These are phyloP conservation scores for Oscheius sp. DNA, from an alignment of 2,888 invertebrate genomes.

Conservation along the genomic window DNA sequence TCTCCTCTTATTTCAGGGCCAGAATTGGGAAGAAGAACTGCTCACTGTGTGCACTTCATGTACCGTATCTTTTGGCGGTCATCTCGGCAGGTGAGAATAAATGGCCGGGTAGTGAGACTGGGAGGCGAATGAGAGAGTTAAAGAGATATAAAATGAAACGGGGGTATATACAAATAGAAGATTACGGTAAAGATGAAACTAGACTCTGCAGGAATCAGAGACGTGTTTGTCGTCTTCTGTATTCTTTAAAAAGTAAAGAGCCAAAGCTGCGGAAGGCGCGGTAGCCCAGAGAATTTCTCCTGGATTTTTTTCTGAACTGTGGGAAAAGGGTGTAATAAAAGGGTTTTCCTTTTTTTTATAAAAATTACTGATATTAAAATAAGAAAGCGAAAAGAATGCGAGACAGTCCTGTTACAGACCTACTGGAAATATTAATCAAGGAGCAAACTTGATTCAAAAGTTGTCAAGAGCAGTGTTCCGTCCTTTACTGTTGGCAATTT, in stretches of 20 bases:
- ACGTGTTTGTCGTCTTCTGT: too few relatives aligned
- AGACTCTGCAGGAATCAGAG: not conserved
- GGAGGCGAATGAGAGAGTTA: conserved; percentile 2
- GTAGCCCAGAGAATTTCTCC: too few relatives aligned
- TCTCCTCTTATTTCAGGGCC: conserved; percentile 29
- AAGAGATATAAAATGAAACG: not conserved
- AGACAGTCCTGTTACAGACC: not conserved
- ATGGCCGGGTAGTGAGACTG: not conserved
- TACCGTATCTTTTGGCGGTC: conserved; percentile 55
- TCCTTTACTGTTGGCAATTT: too few relatives aligned
- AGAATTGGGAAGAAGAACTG: conserved; percentile 39
- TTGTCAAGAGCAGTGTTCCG: too few relatives aligned
- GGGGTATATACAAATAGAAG: conserved; percentile 1
- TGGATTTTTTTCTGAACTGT: too few relatives aligned
- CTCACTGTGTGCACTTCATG: conserved; percentile 50
- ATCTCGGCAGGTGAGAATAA: conserved; percentile 47
- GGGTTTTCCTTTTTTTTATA: too few relatives aligned
- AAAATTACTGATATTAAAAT: too few relatives aligned
- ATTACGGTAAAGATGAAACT: not conserved
- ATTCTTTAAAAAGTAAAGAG: too few relatives aligned
- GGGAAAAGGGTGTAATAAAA: too few relatives aligned
- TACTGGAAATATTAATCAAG: not conserved
- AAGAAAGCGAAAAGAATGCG: not conserved
- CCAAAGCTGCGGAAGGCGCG: too few relatives aligned
- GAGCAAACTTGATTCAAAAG: too few relatives aligned